Conservation (phyloP, 1,140 invertebrate species). For the Caenorhabditis inopinata region DNA sequence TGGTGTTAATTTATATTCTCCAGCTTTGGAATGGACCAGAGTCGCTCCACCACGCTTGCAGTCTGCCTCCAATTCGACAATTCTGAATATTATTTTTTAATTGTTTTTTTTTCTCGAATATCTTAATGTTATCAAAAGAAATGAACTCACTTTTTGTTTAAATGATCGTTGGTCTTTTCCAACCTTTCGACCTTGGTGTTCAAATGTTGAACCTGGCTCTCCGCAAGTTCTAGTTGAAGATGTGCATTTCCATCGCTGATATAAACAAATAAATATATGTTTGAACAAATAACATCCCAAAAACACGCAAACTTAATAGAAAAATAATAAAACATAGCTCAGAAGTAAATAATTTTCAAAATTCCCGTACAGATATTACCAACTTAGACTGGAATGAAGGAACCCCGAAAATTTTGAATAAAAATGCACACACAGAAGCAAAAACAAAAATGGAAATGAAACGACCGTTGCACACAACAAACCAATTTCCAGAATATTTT, state of each 20-base stretch:
- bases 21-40: conserved; percentile 29
- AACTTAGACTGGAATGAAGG: too few species aligned
- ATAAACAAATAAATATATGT: not conserved
- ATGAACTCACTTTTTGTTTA: conserved; percentile 43
- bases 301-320: not conserved
- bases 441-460: conserved; percentile 32
- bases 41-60: conserved; percentile 36
- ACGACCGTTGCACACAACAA: conserved; percentile 12
- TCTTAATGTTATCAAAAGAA: too few species aligned
- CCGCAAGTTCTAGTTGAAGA: conserved; percentile 55
- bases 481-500: not conserved
- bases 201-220: conserved; percentile 54
- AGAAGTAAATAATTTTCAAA: too few species aligned
- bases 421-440: conserved; percentile 13
- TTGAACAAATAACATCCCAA: not conserved
- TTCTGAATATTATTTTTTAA: too few species aligned
- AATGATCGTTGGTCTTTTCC: conserved; percentile 48
- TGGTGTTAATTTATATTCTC: conserved; percentile 39
- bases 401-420: not conserved
- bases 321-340: too few species aligned
- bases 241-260: conserved; percentile 58
- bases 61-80: conserved; percentile 53
- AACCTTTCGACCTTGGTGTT: conserved; percentile 45
- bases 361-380: too few species aligned
- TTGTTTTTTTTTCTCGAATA: too few species aligned